Conservation (phyloP, 2,888 invertebrate species). For the Napeogenes inachia region DNA sequence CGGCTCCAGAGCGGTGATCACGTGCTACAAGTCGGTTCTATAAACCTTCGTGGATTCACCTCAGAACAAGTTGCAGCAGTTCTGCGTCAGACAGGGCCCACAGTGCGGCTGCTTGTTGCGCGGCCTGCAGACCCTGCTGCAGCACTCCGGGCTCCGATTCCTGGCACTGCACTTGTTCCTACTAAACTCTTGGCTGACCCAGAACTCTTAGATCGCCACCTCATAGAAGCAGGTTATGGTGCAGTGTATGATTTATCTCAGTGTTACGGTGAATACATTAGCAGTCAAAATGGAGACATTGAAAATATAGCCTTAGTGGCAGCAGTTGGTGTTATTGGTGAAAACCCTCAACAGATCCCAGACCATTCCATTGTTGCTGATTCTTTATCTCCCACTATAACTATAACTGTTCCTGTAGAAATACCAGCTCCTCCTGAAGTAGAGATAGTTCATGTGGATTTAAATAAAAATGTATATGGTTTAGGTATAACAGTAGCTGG, state of each 20-base stretch:
- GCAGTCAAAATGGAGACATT: conserved; percentile 54
- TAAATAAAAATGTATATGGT: conserved; percentile 94
- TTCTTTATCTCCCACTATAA: conserved; percentile 64
- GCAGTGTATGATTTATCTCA: conserved; percentile 74
- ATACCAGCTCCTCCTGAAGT: conserved; percentile 88
- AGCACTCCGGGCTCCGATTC: conserved; percentile 84
- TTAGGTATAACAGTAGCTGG: conserved; percentile 97
- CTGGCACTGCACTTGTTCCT: conserved; percentile 93
- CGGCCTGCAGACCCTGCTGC: conserved; percentile 93
- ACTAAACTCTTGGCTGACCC: conserved; percentile 94
- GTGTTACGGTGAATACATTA: conserved; percentile 60
- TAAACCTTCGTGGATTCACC: conserved; percentile 96
- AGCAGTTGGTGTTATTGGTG: conserved; percentile 66
- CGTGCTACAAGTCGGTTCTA: conserved; percentile 95
- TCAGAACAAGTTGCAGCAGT: conserved; percentile 91
- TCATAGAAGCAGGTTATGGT: conserved; percentile 85
- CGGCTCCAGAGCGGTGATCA: conserved; percentile 98
- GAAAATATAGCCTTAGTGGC: conserved; percentile 52
- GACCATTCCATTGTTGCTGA: conserved; percentile 59
- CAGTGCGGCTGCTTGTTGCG: conserved; percentile 94
- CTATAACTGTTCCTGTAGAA: conserved; percentile 70
- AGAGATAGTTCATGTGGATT: conserved; percentile 92
- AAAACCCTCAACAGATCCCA: conserved; percentile 64
- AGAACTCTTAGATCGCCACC: conserved; percentile 90
- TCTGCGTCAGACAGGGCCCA: conserved; percentile 85